Base-by-base conservation (phyloP, 2,113 vertebrate species). In the Anseranas semipalmata region DNA sequence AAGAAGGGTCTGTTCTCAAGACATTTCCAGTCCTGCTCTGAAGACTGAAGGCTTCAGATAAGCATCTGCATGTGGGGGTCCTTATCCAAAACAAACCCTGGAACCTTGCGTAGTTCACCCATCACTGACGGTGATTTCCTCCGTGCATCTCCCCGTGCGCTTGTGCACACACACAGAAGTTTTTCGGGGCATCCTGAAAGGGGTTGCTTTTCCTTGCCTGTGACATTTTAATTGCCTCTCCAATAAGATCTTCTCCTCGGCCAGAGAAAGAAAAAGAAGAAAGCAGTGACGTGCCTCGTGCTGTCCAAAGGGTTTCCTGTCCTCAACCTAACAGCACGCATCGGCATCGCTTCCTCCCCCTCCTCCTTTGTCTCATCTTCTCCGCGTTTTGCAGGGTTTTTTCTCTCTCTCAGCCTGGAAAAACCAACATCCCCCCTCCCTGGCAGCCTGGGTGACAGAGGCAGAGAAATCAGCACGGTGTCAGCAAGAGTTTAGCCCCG, bases 401-500 rank as follows among this genome's bases (percentile, higher is more conserved):
- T 66, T 58, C 48, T 70, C 35, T 59, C 20, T 78, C 39, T 43
- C 19, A 78, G 48, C 21, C 39, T 53, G 46, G 16, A 70, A 89
- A 95, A 75, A 5, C 4, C n/a, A 66, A 3, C 5, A 3, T 39
- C 5, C 21, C 24, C 30, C 22, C 15, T 27, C 25, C 62, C 70
- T 52, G 48, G 58, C 41, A 89, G 48, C 0, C 0, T 88, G 80
- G 83, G 93, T 92, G 91, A 96, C 79, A 92, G 68, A 95, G 79
- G 59, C 3, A 0, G 71, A 86, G 81, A 91, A 92, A 93, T 92
- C 90, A 89, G 73, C 76, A 41, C 70, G 28, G n/a, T 85, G 83
- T 95, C 86, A 92, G 89, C 70, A 76, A 72, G 88, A 94, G 89
- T 95, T 96, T 96, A 89, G 89, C 92, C 95, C 93, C 25, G 0